Base-by-base conservation (phyloP, 2,888 invertebrate genomes). In the Lampropteryx suffumata region DNA sequence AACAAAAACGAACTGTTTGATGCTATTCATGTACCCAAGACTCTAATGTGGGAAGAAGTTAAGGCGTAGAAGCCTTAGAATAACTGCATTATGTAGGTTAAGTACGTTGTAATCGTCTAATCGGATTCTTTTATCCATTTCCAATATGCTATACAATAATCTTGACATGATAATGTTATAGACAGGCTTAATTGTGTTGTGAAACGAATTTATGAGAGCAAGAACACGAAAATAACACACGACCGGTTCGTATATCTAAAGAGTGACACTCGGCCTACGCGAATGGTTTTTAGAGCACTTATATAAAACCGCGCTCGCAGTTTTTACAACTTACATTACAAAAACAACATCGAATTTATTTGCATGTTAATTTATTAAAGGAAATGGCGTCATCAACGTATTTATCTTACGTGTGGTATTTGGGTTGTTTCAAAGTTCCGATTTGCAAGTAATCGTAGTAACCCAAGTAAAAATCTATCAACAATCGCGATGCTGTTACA, bases 21-120 rank as follows among this genome's bases (percentile, higher is more conserved):
- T 26, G 6, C 2, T 13, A 36, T 47, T 50, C 48, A 24, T 1
- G 17, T 56, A 59, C 55, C 59, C 49, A 46, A 65, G 54, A 63
- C 62, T 62, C 56, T 48, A 50, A 58, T 58, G 65, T 66, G 61
- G 63, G 61, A 61, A 62, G 60, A 63, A 59, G 70, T 62, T 65
- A 64, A 78, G 70, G 68, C 61, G 62, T 69, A 53, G 82, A 83
- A 79, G 71, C 79, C 81, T 62, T 76, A 79, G 42, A 68, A 66
- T 67, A 65, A 30, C 28, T 29, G 2, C 67, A 68, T 66, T 69
- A 81, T 76, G 71, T 80, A 70, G 81, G 82, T 76, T 83, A 79
- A 79, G 69, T 69, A 64, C 69, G 64, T 61, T 69, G 67, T 70
- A 64, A 76, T 70, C 69, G 59, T 62, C 65, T 77, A 74, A 78